These are phyloP conservation scores for Antedon bifida DNA, from an alignment of 35 echinoderm and acorn worm species.

Conservation along the genomic window DNA sequence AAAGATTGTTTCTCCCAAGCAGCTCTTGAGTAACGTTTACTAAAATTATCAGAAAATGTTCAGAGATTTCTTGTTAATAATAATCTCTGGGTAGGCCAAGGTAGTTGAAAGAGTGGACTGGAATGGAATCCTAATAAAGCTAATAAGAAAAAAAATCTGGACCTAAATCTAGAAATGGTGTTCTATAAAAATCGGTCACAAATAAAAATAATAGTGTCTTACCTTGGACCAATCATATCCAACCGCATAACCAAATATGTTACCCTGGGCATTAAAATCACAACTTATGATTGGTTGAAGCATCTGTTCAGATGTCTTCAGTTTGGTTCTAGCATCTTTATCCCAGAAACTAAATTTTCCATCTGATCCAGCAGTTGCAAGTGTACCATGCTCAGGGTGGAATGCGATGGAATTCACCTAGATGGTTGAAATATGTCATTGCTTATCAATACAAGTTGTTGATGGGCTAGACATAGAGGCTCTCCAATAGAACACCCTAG, in stretches of 20 bases:
- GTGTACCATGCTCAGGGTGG: constrained; percentile 93
- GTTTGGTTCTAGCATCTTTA: constrained; percentile 86
- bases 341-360: constrained; percentile 98
- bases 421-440: not conserved
- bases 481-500: not conserved
- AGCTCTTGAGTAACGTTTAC: not conserved
- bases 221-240: constrained; percentile 99
- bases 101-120: too few relatives aligned
- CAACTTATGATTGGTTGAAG: constrained; percentile 85
- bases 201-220: not conserved
- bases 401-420: constrained; percentile 96
- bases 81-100: too few relatives aligned
- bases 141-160: too few relatives aligned
- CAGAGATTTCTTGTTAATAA: too few relatives aligned
- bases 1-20: not conserved
- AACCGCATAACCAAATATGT: constrained; percentile 90
- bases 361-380: constrained; percentile 85
- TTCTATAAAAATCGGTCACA: not conserved
- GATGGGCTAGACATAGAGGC: not conserved
- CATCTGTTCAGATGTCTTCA: constrained; percentile 98
- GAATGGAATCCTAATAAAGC: too few relatives aligned
- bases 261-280: constrained; percentile 90
- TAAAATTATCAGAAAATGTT: too few relatives aligned
- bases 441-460: not conserved
- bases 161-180: too few relatives aligned